A percentile compares a stretch with the other conserved stretches of the same genome.
Conservation (phyloP, 2,888 invertebrate species). For the Imbricaverruca yamaguchii region DNA sequence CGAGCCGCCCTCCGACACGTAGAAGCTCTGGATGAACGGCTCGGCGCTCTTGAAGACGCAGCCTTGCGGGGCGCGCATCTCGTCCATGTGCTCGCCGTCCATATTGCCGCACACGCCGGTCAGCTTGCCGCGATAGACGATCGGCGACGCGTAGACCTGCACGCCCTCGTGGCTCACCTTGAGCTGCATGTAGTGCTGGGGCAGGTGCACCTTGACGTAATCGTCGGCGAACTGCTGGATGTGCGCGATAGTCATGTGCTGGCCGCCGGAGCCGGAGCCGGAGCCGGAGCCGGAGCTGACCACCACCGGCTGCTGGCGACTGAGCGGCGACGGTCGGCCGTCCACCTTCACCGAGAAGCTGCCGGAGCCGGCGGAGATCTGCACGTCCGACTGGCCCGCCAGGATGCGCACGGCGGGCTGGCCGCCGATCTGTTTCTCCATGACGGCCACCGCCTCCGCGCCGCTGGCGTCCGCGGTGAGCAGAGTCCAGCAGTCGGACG, state of each 20-base stretch:
- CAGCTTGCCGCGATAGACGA: not conserved
- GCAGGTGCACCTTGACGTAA: not conserved
- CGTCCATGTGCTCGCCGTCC: conserved; percentile 24
- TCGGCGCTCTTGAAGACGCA: conserved; percentile 10
- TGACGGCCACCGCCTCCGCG: not conserved
- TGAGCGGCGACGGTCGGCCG: not conserved
- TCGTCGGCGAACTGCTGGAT: not conserved
- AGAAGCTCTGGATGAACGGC: not conserved
- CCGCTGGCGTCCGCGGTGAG: not conserved
- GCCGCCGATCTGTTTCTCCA: not conserved
- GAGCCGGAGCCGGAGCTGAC: not conserved
- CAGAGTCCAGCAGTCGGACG: not conserved
- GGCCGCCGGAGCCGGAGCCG: too few relatives aligned
- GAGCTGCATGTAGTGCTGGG: not conserved
- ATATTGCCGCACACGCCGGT: conserved; percentile 26
- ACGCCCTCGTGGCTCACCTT: not conserved
- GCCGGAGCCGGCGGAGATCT: not conserved
- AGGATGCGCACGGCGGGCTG: not conserved
- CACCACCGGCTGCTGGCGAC: not conserved
- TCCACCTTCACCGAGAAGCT: not conserved
- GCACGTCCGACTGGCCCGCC: too few relatives aligned
- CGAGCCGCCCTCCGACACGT: too few relatives aligned
- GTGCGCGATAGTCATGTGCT: not conserved
- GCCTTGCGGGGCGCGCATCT: conserved; percentile 20
- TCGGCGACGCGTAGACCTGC: not conserved